Conservation (phyloP, 2,797 vertebrate species). For the Lindbergichthys nudifrons region DNA sequence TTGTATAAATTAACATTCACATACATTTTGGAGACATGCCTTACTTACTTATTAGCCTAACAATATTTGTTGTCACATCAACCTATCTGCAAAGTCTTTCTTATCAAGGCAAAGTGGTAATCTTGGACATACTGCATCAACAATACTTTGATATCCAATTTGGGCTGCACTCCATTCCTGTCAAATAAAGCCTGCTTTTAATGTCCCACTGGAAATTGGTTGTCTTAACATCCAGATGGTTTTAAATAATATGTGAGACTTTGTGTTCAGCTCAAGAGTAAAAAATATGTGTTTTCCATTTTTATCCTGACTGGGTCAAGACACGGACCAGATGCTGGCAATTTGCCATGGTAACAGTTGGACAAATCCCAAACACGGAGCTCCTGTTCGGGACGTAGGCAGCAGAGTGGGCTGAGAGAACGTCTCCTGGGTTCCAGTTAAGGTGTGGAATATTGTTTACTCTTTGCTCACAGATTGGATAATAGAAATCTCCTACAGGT, state of each 20-base stretch:
- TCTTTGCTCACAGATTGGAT: conserved; percentile 2
- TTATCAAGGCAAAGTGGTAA: too few relatives aligned
- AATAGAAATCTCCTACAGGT: conserved; percentile 3
- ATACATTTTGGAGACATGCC: too few relatives aligned
- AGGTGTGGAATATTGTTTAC: conserved; percentile 16
- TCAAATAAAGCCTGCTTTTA: too few relatives aligned
- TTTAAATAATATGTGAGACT: neutral
- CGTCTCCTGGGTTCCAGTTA: neutral
- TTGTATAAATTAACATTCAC: neutral
- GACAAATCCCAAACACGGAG: conserved; percentile 11
- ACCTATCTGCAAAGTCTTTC: too few relatives aligned
- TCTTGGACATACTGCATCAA: too few relatives aligned
- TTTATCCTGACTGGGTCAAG: neutral
- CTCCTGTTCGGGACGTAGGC: conserved; percentile 7
- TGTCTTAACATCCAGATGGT: conserved; percentile 17
- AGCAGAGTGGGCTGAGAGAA: conserved; percentile 12
- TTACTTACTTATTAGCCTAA: too few relatives aligned
- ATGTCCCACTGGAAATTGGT: neutral
- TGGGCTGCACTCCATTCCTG: too few relatives aligned
- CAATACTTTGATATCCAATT: too few relatives aligned
- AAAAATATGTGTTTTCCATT: neutral
- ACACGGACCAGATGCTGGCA: neutral
- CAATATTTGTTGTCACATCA: too few relatives aligned
- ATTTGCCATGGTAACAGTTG: neutral
- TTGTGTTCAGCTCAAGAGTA: neutral